Percentiles rank a stretch among this genome's conserved stretches.
Evolutionary conservation across 2,113 vertebrate species (phyloP).

Genomic region (Zeus faber): DNA sequence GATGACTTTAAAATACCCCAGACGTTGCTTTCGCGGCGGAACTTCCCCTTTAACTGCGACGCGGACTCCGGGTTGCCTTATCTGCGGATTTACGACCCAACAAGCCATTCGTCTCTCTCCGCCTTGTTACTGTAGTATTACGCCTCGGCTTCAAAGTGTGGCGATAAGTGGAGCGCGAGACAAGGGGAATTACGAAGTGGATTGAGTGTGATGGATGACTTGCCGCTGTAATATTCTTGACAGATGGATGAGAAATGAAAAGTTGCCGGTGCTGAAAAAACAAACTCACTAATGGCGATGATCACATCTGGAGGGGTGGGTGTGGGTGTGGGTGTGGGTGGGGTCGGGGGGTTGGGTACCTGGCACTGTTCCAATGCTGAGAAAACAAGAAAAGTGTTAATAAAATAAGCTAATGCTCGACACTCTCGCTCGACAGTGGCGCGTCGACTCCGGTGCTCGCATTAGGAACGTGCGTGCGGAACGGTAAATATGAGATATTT

Average conservation of each 20-base stretch:
- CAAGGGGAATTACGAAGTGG: conserved; percentile 45
- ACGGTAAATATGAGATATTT: not conserved
- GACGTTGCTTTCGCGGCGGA: too few species aligned
- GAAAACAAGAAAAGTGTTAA: not conserved
- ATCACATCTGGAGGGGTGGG: conserved; percentile 52
- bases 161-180: conserved; percentile 54
- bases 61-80: conserved; percentile 22
- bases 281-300: conserved; percentile 43
- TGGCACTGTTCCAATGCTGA: not conserved
- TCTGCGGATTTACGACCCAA: conserved; percentile 50
- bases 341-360: conserved; percentile 23
- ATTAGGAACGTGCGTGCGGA: not conserved
- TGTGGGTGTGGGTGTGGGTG: not conserved
- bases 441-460: too few species aligned
- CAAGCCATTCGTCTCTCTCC: conserved; percentile 40
- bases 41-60: too few species aligned
- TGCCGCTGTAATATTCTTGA: conserved; percentile 48
- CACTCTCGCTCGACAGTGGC: conserved; percentile 17
- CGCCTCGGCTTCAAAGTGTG: conserved; percentile 23
- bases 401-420: conserved; percentile 14
- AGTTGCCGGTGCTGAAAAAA: conserved; percentile 41
- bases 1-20: too few species aligned
- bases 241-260: conserved; percentile 61
- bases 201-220: conserved; percentile 60
- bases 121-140: conserved; percentile 52